Evolutionary conservation across 2,888 invertebrate genomes (phyloP).

Genomic region (Polymixis lichenea): DNA sequence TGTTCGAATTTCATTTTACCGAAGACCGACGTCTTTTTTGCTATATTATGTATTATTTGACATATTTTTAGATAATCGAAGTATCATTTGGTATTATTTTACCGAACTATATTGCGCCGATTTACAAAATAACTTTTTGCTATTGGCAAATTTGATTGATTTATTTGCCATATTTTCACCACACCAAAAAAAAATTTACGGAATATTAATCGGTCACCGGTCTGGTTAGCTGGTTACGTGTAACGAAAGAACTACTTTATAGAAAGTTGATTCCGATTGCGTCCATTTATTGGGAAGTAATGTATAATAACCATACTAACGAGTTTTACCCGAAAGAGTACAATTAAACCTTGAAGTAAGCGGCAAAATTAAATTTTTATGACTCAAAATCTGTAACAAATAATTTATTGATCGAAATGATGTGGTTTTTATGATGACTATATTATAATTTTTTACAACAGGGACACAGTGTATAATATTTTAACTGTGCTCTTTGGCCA

Average conservation of each 20-base stretch:
- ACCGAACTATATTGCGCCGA: too few relatives aligned
- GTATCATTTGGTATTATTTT: too few relatives aligned
- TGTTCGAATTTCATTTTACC: too few relatives aligned
- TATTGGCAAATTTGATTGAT: too few relatives aligned
- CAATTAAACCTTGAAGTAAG: slow-evolving; percentile 45
- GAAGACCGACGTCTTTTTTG: too few relatives aligned
- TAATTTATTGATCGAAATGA: slow-evolving; percentile 28
- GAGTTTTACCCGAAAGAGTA: not conserved
- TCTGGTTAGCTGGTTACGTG: too few relatives aligned
- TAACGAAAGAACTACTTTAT: not conserved
- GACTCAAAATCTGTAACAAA: slow-evolving; percentile 13
- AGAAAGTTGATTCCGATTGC: not conserved
- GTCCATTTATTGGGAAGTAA: slow-evolving; percentile 12
- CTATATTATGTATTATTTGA: too few relatives aligned
- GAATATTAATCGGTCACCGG: too few relatives aligned
- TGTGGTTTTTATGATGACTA: slow-evolving; percentile 40
- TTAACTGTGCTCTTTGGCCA: slow-evolving; percentile 15
- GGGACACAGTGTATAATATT: slow-evolving; percentile 1
- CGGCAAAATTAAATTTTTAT: slow-evolving; percentile 9
- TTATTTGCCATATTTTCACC: too few relatives aligned
- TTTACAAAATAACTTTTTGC: too few relatives aligned
- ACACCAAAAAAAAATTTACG: too few relatives aligned
- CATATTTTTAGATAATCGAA: too few relatives aligned
- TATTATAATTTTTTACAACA: not conserved
- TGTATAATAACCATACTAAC: not conserved